These are phyloP conservation scores for Nasonia oneida DNA, from an alignment of 2,888 invertebrate species.

Conservation along the genomic window DNA sequence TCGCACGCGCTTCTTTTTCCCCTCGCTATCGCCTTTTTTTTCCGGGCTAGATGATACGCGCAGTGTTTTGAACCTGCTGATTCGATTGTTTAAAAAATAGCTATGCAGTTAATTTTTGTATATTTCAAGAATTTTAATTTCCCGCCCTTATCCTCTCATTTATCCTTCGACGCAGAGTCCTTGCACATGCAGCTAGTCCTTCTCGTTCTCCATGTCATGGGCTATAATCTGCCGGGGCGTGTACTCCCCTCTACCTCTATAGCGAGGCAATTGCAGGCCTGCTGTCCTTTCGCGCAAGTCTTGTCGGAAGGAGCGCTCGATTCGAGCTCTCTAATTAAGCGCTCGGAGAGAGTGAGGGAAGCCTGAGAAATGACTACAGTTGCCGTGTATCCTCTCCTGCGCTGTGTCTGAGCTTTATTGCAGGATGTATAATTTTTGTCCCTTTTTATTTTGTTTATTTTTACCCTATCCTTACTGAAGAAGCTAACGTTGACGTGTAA, in stretches of 20 bases:
- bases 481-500: background rate
- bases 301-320: background rate
- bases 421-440: background rate
- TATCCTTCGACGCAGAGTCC: background rate
- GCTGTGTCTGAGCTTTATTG: background rate
- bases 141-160: background rate
- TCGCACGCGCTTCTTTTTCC: constrained; percentile 9
- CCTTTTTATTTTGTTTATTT: background rate
- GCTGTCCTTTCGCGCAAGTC: background rate
- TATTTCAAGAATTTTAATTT: background rate
- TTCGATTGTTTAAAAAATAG: no score
- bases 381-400: background rate
- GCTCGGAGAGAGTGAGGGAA: background rate
- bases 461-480: background rate
- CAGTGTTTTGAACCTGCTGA: background rate
- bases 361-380: background rate
- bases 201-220: background rate
- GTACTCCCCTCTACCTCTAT: background rate
- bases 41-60: background rate
- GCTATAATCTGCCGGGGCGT: constrained; percentile 1
- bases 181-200: background rate
- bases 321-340: constrained; percentile 19
- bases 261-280: background rate
- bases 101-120: background rate
- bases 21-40: background rate